Evolutionary conservation across 2,888 invertebrate species (phyloP), one percentile per base, ranked within the genome.

Genomic region (Cerastoderma edule): DNA sequence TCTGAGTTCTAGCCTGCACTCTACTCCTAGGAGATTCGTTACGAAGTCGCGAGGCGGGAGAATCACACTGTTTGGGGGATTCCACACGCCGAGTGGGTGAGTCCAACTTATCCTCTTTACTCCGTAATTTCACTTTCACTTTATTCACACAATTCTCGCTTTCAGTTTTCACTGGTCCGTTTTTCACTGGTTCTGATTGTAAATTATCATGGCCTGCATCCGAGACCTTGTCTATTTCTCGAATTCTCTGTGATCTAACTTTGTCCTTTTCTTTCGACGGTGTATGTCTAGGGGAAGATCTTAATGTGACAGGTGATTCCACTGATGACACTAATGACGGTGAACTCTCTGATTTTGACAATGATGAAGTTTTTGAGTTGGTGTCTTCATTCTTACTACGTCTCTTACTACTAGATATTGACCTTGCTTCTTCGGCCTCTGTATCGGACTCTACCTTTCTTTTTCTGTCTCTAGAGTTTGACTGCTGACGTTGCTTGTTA

Each of bases 221-320:
- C 53, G 30, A 28, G 32, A 68, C 66, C 66, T 78, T 75, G 50
- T 78, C 78, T 39, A 72, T 71, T 57, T 78, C 78, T 22, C 78
- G 46, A 66, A 32, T 78, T 66, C 78, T 71, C 46, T 68, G 72
- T 44, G 66, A 73, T 13, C 75, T 54, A 22, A 60, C 48, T 32
- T 76, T 70, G 46, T 81, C 81, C 30, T 76, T 70, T 53, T 81
- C 81, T 56, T 81, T 81, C 24, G 75, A 72, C 22, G 81, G 81
- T 48, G 78, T 81, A 63, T 70, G 78, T 28, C 81, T 35, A 1
- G 75, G 78, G 6, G 81, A 81, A 30, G 75, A 73, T 54, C 78
- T 44, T 54, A 74, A 33, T 19, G 69, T 69, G 27, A 66, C 73
- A 67, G 69, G 67, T 16, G 64, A 32, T 46, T 76, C 80, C 24